Evolutionary conservation across 2,888 invertebrate genomes (phyloP).

Genomic region (Matsumyia berberina): DNA sequence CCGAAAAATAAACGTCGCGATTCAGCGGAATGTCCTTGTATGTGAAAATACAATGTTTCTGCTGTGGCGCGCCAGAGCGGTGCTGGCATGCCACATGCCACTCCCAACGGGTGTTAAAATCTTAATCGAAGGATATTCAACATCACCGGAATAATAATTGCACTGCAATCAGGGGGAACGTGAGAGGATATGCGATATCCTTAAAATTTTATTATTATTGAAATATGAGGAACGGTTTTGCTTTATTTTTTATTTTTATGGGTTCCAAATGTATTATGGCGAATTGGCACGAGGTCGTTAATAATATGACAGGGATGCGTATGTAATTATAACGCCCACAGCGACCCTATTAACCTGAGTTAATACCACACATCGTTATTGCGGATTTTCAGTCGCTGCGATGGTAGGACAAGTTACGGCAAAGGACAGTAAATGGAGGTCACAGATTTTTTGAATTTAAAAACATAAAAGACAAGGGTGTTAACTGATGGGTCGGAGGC

Average conservation of each 20-base stretch:
- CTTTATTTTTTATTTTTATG: constrained; percentile 37
- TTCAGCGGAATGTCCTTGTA: constrained; percentile 8
- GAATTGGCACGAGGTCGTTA: constrained; percentile 66
- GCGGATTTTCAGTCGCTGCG: too few species aligned
- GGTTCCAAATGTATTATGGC: constrained; percentile 34
- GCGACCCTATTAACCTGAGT: neutral
- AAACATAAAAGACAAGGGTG: too few species aligned
- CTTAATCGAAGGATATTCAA: constrained; percentile 57
- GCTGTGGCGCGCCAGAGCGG: too few species aligned
- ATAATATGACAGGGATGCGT: constrained; percentile 30
- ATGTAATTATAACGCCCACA: constrained; percentile 51
- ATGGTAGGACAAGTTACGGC: too few species aligned
- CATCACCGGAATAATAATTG: constrained; percentile 68
- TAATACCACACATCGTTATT: too few species aligned
- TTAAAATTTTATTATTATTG: constrained; percentile 62
- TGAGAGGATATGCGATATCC: constrained; percentile 55
- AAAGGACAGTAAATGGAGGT: too few species aligned
- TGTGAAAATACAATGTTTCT: constrained; percentile 8
- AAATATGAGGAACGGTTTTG: constrained; percentile 13
- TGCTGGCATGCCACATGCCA: constrained; percentile 3
- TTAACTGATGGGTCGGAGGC: too few species aligned
- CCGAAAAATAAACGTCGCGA: constrained; percentile 6
- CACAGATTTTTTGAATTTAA: too few species aligned
- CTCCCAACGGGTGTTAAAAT: constrained; percentile 44
- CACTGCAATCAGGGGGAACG: constrained; percentile 64